A percentile compares a stretch with the other conserved stretches of the same genome.
Conservation (phyloP, 2,797 vertebrate species). For the Coilia nasus region DNA sequence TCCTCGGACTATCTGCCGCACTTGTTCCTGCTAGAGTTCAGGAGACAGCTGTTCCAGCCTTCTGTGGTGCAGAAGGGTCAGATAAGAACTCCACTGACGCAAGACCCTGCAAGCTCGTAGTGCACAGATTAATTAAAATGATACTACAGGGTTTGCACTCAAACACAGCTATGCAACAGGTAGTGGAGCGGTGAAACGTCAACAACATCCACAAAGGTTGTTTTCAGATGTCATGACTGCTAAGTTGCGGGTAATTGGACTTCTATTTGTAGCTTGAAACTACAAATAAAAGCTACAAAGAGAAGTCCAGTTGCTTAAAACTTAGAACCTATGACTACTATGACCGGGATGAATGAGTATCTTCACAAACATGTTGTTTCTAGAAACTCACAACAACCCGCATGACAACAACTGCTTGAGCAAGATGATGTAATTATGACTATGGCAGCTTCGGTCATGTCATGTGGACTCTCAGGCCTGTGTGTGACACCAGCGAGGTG, state of each 20-base stretch:
- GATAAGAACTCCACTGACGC: not conserved
- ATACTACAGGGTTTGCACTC: not conserved
- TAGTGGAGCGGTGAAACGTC: no score
- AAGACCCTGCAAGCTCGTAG: not conserved
- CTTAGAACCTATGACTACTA: no score
- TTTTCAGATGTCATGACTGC: no score
- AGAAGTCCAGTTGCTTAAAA: no score
- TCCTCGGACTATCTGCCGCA: not conserved
- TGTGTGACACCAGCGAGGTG: not conserved
- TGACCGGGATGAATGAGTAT: no score
- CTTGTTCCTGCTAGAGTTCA: not conserved
- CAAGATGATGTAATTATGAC: not conserved
- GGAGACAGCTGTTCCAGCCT: not conserved
- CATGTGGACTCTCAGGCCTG: not conserved
- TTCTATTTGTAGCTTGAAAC: no score
- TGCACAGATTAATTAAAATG: not conserved
- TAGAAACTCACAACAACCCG: no score
- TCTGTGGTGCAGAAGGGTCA: not conserved
- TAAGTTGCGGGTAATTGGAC: no score
- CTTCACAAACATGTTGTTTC: no score
- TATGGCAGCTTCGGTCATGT: not conserved
- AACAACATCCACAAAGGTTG: no score
- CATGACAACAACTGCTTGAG: no score
- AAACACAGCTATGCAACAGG: not conserved
- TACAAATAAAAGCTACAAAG: no score